Conservation (phyloP, 1,140 invertebrate genomes). For the Monochamus saltuarius region DNA sequence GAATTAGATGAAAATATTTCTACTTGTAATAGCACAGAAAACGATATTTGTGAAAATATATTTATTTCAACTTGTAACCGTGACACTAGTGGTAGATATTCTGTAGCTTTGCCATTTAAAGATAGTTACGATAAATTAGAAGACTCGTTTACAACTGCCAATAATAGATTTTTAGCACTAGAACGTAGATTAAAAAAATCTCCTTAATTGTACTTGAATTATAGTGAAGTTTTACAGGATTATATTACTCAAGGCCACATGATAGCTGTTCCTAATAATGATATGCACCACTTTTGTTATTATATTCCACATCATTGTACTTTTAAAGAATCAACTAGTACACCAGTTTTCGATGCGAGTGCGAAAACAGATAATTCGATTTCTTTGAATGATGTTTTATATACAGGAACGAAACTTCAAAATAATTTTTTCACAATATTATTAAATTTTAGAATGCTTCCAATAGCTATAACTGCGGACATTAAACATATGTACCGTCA, state of each 20-base stretch:
- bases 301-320: conserved; percentile 54
- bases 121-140: conserved; percentile 11
- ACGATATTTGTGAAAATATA: conserved; percentile 1
- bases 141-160: conserved; percentile 18
- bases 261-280: conserved; percentile 11
- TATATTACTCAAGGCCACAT: conserved; percentile 41
- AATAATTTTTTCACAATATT: too few relatives aligned
- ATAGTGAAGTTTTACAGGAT: conserved; percentile 41
- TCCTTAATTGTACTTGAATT: conserved; percentile 28
- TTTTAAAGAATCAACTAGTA: conserved; percentile 34
- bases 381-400: too few relatives aligned
- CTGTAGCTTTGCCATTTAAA: conserved; percentile 24
- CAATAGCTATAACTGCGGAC: conserved; percentile 38
- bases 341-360: conserved; percentile 29
- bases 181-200: conserved; percentile 36
- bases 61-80: conserved; percentile 3
- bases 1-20: too few relatives aligned
- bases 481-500: conserved; percentile 32
- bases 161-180: conserved; percentile 25
- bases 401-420: too few relatives aligned
- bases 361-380: too few relatives aligned
- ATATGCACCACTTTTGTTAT: conserved; percentile 10
- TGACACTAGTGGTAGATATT: conserved; percentile 7
- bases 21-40: too few relatives aligned
- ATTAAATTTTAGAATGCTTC: conserved; percentile 41